Base-by-base conservation (phyloP, 1,140 invertebrate species). In the Drepana arcuata region DNA sequence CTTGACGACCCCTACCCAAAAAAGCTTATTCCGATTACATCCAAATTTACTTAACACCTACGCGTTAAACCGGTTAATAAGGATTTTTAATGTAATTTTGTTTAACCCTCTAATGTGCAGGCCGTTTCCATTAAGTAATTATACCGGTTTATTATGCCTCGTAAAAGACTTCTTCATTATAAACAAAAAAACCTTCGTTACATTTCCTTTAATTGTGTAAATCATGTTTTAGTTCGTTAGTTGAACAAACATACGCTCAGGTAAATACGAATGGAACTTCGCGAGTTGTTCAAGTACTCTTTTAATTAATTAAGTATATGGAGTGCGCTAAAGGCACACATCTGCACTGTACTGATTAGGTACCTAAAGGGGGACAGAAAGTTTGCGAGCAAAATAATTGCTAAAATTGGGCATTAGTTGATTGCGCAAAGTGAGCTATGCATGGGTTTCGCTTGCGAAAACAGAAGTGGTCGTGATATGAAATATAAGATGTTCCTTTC, bases 31-130 rank as follows among this genome's bases (percentile, higher is more conserved):
- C 49, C 66, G 74, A 79, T 82, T 82, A 82, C 74, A 82, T 51
- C 48, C 73, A 80, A 82, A 82, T 82, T 82, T 80, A 82, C 75
- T 80, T 80, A 77, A 78, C 78, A 74, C 78, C 54, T 62, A 68
- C 69, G 64, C 69, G 71, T 77, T 79, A 72, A 72, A 63, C 55
- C 61, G 50, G 47, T 58, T 78, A 75, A 78, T 79, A 62, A 78
- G 67, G 62, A 65, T 65, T 48, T 67, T 58, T 72, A 72, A 72
- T 63, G 41, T 65, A 57, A 79, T 77, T 73, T 66, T 57, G 70
- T n/a, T 72, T 67, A 72, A 67, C 56, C 49, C 30, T 30, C 48
- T 40, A 42, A 43, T 60, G 47, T 42, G 23, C 48, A 47, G 42
- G 33, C 63, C 52, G 54, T 68, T 75, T 70, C 75, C 73, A 79